phyloP scores from a whole-genome alignment of 35 echinoderm and acorn worm genomes.

The Patiria miniata region DNA sequence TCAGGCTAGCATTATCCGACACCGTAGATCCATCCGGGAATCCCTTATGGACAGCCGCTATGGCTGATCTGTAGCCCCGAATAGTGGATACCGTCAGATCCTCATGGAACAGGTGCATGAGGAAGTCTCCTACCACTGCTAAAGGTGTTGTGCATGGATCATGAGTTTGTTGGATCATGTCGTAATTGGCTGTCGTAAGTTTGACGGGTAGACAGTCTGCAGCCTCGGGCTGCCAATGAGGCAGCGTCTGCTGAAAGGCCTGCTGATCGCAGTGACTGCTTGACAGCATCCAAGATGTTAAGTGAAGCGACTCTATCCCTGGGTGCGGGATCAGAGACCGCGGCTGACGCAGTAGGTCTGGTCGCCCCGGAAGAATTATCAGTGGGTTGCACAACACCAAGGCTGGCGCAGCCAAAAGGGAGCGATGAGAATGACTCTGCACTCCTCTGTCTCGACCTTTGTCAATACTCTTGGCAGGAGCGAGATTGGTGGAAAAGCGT shows the following conservation, averaged over 20 bases:
- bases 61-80: slow-evolving; percentile 28
- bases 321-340: too few species aligned
- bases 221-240: neutral
- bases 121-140: slow-evolving; percentile 3
- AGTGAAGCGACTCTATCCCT: neutral
- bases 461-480: too few species aligned
- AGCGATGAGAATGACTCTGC: too few species aligned
- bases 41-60: slow-evolving; percentile 18
- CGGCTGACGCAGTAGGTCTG: too few species aligned
- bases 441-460: too few species aligned
- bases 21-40: neutral
- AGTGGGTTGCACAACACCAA: too few species aligned
- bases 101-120: neutral
- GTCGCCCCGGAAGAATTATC: too few species aligned
- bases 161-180: neutral
- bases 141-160: neutral
- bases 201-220: neutral
- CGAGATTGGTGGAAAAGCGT: too few species aligned
- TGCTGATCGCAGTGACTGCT: too few species aligned
- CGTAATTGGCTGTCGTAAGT: slow-evolving; percentile 30
- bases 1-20: neutral
- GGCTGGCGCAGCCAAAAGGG: too few species aligned
- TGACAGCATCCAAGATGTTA: slow-evolving; percentile 35
- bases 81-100: slow-evolving; percentile 8
- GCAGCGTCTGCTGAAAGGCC: neutral